Evolutionary conservation across 2,888 invertebrate genomes (phyloP), one percentile per base, ranked within the genome.

Genomic region (Thyatira batis): DNA sequence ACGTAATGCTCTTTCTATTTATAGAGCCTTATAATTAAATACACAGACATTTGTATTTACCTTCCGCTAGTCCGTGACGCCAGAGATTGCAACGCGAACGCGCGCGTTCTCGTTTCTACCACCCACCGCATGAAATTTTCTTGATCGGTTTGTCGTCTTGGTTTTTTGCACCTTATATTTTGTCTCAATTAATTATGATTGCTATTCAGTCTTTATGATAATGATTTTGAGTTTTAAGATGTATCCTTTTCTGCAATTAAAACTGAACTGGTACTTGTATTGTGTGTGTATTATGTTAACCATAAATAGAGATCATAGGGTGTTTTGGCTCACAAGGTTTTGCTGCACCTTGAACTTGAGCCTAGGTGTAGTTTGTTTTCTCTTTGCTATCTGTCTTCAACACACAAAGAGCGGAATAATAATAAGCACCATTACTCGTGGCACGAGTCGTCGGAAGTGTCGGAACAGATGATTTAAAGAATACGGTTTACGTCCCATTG

Each of bases 401-500:
- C 11, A 3, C 13, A 39, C 33, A 39, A 39, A 17, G 17, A n/a
- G 8, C n/a, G 17, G 17, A 39, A 17, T 39, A 39, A 25, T 46
- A 48, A 17, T 4, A 20, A 52, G 52, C 56, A 55, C 60, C 60
- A 71, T 72, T 73, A 74, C 68, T 71, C 66, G 69, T 69, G 73
- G 76, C 83, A 82, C 83, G 81, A 79, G 81, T 73, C 75, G 67
- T 74, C 78, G 76, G 73, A 73, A 74, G 73, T 46, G 46, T 76
- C 73, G 78, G 74, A 83, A 84, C 87, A 84, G 84, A 87, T 84
- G 84, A 86, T 82, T 81, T 81, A 80, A 83, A 85, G 86, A 88
- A 90, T 86, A 87, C 83, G 77, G 77, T 89, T 89, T 85, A 86
- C 85, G 84, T 88, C 83, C 86, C 86, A 89, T 91, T 89, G 91